Evolutionary conservation across 2,888 invertebrate genomes (phyloP), one percentile per base, ranked within the genome.

Genomic region (Cartodere bifasciata): DNA sequence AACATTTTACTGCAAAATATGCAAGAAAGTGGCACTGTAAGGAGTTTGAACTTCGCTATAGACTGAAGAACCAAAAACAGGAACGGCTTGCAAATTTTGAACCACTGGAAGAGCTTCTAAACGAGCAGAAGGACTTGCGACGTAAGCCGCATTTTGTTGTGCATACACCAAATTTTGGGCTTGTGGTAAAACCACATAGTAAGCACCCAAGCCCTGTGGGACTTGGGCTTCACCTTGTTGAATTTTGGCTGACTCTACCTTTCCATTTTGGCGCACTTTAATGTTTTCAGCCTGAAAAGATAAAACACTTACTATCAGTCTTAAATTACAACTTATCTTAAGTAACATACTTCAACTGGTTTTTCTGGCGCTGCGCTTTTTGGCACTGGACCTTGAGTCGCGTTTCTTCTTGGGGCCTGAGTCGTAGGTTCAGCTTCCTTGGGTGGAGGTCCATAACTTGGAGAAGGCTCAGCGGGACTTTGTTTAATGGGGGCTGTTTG

Each of bases 171-270:
- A 39, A 23, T 49, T 53, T 35, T 55, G 50, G 9, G 34, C 42
- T 40, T 50, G 55, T 6, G 54, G 54, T 25, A 53, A 32, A 2
- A 54, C 43, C 4, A 55, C 45, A 41, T 48, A 22, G 42, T 32
- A 20, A 32, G 36, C 26, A 21, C 27, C 28, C 29, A 23, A 3
- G 31, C 12, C 26, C 27, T 36, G 34, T n/a, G 40, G 39, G 28
- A 38, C 32, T 23, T 34, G 23, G 9, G 33, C 6, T 20, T 38
- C 35, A 32, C 36, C 43, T 4, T 40, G 37, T 36, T 46, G 48
- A 10, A 22, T 28, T 3, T 28, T 15, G 10, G 28, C 15, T 17
- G 31, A 28, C 16, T 26, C 16, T 4, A 29, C 32, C 23, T 32
- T 32, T 13, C 41, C 40, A 12, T 32, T 39, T 12, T 24, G 34